Percentiles rank a stretch among this genome's conserved stretches.
Conservation (phyloP, 1,140 invertebrate species). For the Thaumetopoea pityocampa region DNA sequence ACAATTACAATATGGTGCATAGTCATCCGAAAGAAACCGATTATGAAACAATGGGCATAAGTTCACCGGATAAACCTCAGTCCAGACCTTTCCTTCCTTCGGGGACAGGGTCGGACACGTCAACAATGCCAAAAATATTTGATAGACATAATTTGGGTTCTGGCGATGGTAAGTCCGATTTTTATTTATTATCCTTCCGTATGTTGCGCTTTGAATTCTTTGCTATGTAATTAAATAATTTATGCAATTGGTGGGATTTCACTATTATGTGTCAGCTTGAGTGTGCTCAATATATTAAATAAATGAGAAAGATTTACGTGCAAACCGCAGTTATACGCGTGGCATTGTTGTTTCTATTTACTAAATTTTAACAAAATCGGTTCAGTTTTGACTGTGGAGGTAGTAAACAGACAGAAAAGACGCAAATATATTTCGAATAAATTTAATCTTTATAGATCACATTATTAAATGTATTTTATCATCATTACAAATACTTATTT, state of each 20-base stretch:
- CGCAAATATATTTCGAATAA: too few relatives aligned
- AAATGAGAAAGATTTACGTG: too few relatives aligned
- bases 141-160: conserved; percentile 58
- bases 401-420: too few relatives aligned
- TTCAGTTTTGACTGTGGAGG: too few relatives aligned
- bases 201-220: conserved; percentile 39
- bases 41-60: conserved; percentile 40
- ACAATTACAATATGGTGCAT: conserved; percentile 52
- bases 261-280: conserved; percentile 20
- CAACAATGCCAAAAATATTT: conserved; percentile 46
- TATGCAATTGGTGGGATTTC: conserved; percentile 13
- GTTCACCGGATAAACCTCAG: conserved; percentile 35
- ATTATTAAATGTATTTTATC: too few relatives aligned
- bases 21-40: conserved; percentile 45
- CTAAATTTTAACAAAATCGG: too few relatives aligned
- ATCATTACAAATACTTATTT: too few relatives aligned
- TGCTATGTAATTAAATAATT: conserved; percentile 30
- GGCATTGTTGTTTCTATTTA: too few relatives aligned
- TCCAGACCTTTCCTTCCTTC: conserved; percentile 40
- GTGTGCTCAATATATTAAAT: conserved; percentile 18
- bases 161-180: conserved; percentile 54
- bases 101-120: conserved; percentile 35
- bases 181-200: conserved; percentile 8
- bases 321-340: too few relatives aligned
- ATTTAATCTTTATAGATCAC: too few relatives aligned